These are phyloP conservation scores for Alviniconcha marisindica DNA, from an alignment of 1,140 invertebrate genomes.

Conservation along the genomic window DNA sequence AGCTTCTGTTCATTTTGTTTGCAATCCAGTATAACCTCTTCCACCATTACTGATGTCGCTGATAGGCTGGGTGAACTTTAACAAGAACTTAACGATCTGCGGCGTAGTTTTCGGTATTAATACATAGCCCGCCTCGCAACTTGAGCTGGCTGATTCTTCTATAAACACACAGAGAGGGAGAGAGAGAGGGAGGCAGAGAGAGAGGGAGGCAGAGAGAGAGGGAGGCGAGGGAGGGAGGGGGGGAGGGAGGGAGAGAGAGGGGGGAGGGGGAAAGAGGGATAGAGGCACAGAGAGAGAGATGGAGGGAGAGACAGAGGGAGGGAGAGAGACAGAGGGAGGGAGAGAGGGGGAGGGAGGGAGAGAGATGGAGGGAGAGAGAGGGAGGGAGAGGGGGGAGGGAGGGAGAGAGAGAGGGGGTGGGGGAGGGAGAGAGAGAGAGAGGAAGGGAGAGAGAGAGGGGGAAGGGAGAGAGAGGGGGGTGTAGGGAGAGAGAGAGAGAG, in stretches of 20 bases:
- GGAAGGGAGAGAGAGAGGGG: not conserved
- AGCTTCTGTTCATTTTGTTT: too few relatives aligned
- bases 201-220: constrained; percentile 34
- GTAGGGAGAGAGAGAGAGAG: not conserved
- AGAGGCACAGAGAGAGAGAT: constrained; percentile 8
- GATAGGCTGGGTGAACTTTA: too few relatives aligned
- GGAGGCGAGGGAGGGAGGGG: not conserved
- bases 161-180: too few relatives aligned
- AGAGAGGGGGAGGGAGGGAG: constrained; percentile 8
- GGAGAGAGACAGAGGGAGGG: constrained; percentile 78
- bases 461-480: too few relatives aligned
- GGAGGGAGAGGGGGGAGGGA: not conserved
- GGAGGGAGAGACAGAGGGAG: constrained; percentile 40
- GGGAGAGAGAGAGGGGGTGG: not conserved
- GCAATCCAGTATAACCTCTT: too few relatives aligned
- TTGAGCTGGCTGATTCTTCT: too few relatives aligned
- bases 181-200: not conserved
- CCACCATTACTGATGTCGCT: too few relatives aligned
- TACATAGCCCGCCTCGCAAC: too few relatives aligned
- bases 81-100: too few relatives aligned
- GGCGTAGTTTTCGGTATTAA: too few relatives aligned
- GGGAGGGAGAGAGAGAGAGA: not conserved
- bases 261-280: not conserved
- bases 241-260: constrained; percentile 26
- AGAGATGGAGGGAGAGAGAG: not conserved